Evolutionary conservation across 2,797 vertebrate genomes (phyloP), one percentile per base, ranked within the genome.

Genomic region (Cheracebus regulus): DNA sequence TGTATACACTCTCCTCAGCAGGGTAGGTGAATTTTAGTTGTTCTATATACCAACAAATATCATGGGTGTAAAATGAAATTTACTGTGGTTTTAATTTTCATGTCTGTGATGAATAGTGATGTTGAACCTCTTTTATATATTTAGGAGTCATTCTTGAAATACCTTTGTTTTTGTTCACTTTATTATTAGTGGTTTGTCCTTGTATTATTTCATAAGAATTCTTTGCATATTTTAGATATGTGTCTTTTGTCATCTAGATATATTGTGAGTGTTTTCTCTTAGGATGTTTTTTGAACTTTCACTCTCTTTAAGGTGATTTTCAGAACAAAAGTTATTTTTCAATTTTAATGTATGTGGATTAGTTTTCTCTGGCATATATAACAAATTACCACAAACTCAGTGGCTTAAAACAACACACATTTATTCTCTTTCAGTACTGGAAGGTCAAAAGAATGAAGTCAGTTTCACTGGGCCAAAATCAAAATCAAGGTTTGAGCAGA

Each of bases 211-310:
- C 48, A 28, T 73, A 50, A 95, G 22, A 50, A 83, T 64, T 48
- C 0, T 90, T 72, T 10, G 3, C 67, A 12, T 24, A 11, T 48
- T 73, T 72, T 67, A 5, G 8, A 39, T 67, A 58, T 19, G 0
- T 70, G 41, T 52, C 39, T 46, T 84, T 58, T 78, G 15, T 82
- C 30, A 46, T 0, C 26, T 80, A 41, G 64, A 67, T 83, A 26
- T 3, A n/a, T 72, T 73, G 41, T 22, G 9, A 41, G 4, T 57
- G 4, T 36, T 70, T 80, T 87, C 87, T 79, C 13, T 83, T 17
- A 3, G 24, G 33, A 44, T 96, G 17, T 96, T 94, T 39, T 83
- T 86, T 95, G 58, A 75, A 81, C 90, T 84, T 95, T 88, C 28
- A 20, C 50, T 94, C 11, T 78, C 33, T 76, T 88, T 80, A 44